phyloP scores from a whole-genome alignment of 2,888 invertebrate species.

The Chrysolina oricalcia region DNA sequence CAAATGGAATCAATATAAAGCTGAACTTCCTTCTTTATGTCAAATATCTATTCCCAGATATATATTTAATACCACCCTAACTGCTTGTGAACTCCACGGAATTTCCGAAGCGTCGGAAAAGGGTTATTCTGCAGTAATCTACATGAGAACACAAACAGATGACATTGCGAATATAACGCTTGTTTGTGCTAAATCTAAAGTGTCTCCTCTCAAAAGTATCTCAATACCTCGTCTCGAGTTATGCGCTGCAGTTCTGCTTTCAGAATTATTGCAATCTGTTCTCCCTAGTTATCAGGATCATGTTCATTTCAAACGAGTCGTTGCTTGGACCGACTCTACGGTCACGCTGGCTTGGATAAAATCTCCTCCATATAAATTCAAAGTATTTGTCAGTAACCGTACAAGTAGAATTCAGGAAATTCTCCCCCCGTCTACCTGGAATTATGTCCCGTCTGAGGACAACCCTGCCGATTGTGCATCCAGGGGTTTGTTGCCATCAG shows the following conservation, averaged over 20 bases:
- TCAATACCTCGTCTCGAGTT: slow-evolving; percentile 11
- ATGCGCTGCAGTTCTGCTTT: neutral
- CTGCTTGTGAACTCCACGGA: neutral
- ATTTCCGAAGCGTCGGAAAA: neutral
- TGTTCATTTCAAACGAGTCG: neutral
- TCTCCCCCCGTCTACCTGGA: neutral
- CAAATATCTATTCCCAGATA: neutral
- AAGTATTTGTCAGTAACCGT: slow-evolving; percentile 13
- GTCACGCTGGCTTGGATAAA: too few species aligned
- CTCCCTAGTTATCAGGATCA: neutral
- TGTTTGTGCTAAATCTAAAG: slow-evolving; percentile 15
- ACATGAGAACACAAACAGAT: neutral
- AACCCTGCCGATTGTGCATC: slow-evolving; percentile 11
- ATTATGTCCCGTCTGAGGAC: neutral
- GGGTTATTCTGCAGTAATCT: slow-evolving; percentile 6
- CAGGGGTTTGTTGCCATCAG: neutral
- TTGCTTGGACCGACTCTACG: too few species aligned
- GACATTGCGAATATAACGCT: neutral
- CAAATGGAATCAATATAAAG: neutral
- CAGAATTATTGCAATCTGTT: neutral
- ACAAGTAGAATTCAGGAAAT: neutral
- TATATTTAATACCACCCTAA: too few species aligned
- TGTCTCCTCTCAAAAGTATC: slow-evolving; percentile 4
- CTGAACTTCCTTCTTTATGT: neutral
- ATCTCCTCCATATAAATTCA: neutral